A percentile compares a stretch with the other conserved stretches of the same genome.
Conservation (phyloP, 2,113 vertebrate genomes). For the Aplodontia rufa region DNA sequence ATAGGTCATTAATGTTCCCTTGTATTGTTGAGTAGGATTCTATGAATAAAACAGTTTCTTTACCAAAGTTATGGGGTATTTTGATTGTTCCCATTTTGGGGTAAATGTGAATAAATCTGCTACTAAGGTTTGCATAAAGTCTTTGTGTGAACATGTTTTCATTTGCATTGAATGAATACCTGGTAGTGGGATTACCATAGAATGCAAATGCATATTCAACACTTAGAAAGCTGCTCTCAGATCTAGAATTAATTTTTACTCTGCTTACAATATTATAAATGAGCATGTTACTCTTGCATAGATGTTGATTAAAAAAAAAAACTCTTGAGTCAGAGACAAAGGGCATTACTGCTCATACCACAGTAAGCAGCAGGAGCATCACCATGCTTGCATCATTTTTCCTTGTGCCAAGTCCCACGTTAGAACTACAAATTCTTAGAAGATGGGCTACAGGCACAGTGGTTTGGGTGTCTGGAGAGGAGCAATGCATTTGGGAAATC, state of each 20-base stretch:
- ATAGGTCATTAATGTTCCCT: neutral
- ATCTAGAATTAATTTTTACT: neutral
- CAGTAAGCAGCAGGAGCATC: neutral
- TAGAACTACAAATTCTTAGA: neutral
- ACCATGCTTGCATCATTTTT: neutral
- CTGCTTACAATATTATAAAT: neutral
- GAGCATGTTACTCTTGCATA: neutral
- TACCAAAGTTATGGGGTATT: neutral
- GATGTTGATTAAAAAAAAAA: neutral
- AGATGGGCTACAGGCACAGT: fast-evolving
- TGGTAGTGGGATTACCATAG: neutral
- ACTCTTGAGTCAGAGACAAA: neutral
- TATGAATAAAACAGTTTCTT: neutral
- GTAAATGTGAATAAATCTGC: neutral
- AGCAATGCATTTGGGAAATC: neutral
- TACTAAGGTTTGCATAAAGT: neutral
- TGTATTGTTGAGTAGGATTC: neutral
- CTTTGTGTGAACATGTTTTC: neutral
- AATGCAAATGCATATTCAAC: neutral
- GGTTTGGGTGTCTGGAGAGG: neutral
- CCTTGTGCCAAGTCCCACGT: neutral
- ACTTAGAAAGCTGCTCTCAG: neutral
- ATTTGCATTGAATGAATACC: neutral
- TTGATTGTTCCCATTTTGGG: neutral
- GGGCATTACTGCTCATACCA: neutral